Evolutionary conservation across 1,140 invertebrate genomes (phyloP).

Genomic region (Archegozetes longisetosus): DNA sequence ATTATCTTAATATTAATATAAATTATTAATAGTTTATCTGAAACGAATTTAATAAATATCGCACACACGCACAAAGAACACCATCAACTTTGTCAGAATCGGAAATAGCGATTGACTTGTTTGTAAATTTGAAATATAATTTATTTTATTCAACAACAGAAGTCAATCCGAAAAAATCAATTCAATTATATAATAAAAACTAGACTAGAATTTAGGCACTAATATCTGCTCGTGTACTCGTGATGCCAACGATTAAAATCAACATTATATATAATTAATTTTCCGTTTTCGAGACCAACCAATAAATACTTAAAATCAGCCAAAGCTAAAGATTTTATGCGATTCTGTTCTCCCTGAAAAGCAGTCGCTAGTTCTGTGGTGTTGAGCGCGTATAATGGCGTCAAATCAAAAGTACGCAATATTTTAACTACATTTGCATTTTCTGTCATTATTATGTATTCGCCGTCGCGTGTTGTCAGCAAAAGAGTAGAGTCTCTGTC

Average conservation of each 20-base stretch:
- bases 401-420: constrained; percentile 91
- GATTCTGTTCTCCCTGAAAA: background rate
- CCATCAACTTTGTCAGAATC: no score
- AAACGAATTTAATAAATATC: no score
- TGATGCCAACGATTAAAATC: constrained; percentile 60
- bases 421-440: constrained; percentile 86
- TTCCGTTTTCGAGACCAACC: constrained; percentile 88
- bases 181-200: no score
- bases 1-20: no score
- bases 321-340: constrained; percentile 18
- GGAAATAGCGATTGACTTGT: no score
- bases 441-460: constrained; percentile 86
- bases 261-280: constrained; percentile 95
- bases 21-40: no score
- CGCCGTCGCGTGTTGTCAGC: constrained; percentile 57
- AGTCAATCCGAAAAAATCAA: no score
- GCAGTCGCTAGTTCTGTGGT: constrained; percentile 2
- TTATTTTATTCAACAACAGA: no score
- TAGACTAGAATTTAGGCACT: background rate
- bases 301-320: constrained; percentile 65
- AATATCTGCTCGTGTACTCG: constrained; percentile 10
- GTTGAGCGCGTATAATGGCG: constrained; percentile 79
- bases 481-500: background rate
- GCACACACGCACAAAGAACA: no score
- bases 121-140: no score